Base-by-base conservation (phyloP, 2,888 invertebrate genomes). In the Antheraea yamamai region DNA sequence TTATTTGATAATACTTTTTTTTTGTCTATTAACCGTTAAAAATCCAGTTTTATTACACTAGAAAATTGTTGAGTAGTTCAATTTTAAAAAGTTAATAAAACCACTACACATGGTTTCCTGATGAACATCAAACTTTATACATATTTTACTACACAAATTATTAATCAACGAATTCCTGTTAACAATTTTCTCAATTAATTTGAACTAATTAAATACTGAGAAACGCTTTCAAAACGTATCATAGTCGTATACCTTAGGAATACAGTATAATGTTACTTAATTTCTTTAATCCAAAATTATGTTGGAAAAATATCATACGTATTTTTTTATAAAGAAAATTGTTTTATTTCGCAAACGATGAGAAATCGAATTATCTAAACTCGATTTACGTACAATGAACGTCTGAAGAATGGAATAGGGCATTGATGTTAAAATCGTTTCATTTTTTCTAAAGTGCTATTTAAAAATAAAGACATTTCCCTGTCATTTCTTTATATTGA, bases 311-410 rank as follows among this genome's bases (percentile, higher is more conserved):
- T 8, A 47, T 12, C 35, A n/a, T n/a, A 39, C 39, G 39, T 74
- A 70, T 71, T 72, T 74, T 72, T 87, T 84, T 81, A 80, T 79
- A 77, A 81, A 84, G 79, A 81, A 84, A 86, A 87, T 87, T 86
- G 88, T 88, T 90, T 88, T 86, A 88, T 90, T 89, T 88, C 81
- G 84, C 85, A 84, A 88, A 87, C 85, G 87, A 86, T 84, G 84
- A 86, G 84, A 85, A 87, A 88, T 86, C 81, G 86, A 82, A 86
- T 87, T 86, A 85, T 77, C 85, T 82, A 81, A 86, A 88, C 84
- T 87, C 86, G 81, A 89, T 90, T 90, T 89, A 81, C 85, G 87
- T 83, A 83, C 86, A 85, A 85, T 85, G 89, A 89, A 89, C 86
- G 89, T 88, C 89, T 89, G 88, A 82, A 84, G 85, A 88, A 85